phyloP scores from a whole-genome alignment of 2,113 vertebrate species.

The Tetrao urogallus region DNA sequence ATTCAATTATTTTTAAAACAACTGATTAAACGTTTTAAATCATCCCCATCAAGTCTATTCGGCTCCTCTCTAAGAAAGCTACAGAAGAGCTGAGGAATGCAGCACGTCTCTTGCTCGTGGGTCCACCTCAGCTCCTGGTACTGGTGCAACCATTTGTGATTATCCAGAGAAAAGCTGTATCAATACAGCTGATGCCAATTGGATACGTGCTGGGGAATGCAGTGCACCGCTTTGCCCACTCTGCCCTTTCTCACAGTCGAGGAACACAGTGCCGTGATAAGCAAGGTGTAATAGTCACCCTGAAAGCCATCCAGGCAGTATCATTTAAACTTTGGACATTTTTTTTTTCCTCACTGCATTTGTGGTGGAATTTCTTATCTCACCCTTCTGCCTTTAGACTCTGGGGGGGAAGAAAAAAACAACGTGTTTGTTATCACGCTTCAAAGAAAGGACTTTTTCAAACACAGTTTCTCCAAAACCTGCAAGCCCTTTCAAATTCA shows the following conservation, averaged over 20 bases:
- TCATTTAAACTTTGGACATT: not conserved
- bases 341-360: not conserved
- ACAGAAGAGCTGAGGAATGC: not conserved
- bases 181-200: not conserved
- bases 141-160: not conserved
- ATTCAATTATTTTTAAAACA: not conserved
- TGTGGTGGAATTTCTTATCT: slow-evolving; percentile 54
- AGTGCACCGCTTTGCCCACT: not conserved
- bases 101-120: not conserved
- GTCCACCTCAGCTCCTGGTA: not conserved
- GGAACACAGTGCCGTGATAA: slow-evolving; percentile 3
- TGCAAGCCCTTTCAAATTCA: slow-evolving; percentile 10
- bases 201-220: not conserved
- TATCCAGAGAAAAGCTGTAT: not conserved
- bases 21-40: too few species aligned
- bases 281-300: not conserved
- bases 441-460: slow-evolving; percentile 9
- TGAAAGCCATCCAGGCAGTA: not conserved
- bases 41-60: not conserved
- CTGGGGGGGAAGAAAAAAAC: not conserved
- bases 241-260: slow-evolving; percentile 23
- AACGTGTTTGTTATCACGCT: slow-evolving; percentile 7
- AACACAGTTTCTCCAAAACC: not conserved
- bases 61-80: not conserved
- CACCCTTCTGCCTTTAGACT: not conserved